These are phyloP conservation scores for Axinella damicornis DNA, from an alignment of 37 sponge, comb jelly and placozoan genomes.

Conservation along the genomic window DNA sequence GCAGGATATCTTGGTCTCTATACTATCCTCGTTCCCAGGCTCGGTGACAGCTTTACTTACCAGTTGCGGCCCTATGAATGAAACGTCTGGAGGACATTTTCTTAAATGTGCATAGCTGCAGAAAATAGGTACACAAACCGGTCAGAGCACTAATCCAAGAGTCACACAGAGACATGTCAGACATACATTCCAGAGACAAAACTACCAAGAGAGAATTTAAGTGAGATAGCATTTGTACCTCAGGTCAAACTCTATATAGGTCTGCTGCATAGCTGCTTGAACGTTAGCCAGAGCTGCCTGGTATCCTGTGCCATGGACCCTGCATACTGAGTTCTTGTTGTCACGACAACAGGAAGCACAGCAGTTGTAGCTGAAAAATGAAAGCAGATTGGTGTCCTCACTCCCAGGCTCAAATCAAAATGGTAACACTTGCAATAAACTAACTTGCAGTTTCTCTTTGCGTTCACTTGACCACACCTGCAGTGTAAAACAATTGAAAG, in stretches of 20 bases:
- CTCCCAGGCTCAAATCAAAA: background rate
- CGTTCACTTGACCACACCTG: conserved; percentile 51
- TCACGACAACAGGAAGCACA: conserved; percentile 72
- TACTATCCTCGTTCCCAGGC: no score
- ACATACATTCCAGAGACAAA: no score
- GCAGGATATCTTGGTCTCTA: no score
- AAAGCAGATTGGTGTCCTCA: background rate
- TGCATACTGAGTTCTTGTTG: conserved; percentile 47
- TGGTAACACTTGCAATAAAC: background rate
- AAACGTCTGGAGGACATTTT: conserved; percentile 56
- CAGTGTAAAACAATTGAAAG: no score
- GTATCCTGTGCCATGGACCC: conserved; percentile 72
- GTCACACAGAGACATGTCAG: no score
- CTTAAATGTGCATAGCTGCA: conserved; percentile 63
- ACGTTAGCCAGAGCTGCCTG: conserved; percentile 38
- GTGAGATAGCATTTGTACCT: conserved; percentile 14
- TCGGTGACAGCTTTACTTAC: conserved; percentile 14
- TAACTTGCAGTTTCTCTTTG: conserved; percentile 75
- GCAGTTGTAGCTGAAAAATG: conserved; percentile 34
- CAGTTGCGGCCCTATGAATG: conserved; percentile 64
- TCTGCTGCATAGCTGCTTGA: conserved; percentile 32
- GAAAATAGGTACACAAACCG: background rate
- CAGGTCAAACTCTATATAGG: conserved; percentile 49
- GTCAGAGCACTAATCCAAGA: background rate
- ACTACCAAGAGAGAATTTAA: background rate